Evolutionary conservation across 1,140 invertebrate species (phyloP).

Genomic region (Drosophila rufa): DNA sequence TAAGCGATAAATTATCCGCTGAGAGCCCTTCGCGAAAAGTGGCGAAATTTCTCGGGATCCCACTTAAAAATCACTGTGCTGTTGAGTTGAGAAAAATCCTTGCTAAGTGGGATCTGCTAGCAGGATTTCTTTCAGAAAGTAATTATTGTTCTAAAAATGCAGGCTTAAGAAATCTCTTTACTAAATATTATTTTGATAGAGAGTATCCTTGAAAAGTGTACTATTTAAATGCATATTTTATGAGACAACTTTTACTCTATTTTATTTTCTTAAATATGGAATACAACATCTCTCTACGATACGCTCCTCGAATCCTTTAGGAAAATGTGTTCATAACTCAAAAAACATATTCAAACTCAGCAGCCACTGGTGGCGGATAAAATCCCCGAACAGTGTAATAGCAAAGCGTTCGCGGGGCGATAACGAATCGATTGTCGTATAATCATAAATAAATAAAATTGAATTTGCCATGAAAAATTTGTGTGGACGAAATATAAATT

Average conservation of each 20-base stretch:
- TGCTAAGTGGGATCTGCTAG: not conserved
- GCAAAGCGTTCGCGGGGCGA: slow-evolving; percentile 3
- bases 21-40: slow-evolving; percentile 45
- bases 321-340: not conserved
- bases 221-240: no score
- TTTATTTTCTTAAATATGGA: no score
- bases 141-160: no score
- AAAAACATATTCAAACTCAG: not conserved
- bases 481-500: slow-evolving; percentile 72
- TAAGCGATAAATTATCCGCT: slow-evolving; percentile 69
- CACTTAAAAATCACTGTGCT: slow-evolving; percentile 41
- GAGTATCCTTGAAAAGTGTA: no score
- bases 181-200: no score
- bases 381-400: slow-evolving; percentile 1
- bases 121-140: no score
- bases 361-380: not conserved
- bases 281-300: no score
- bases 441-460: slow-evolving; percentile 83
- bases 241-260: no score
- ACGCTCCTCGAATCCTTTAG: no score
- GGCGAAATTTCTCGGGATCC: slow-evolving; percentile 40
- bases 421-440: slow-evolving; percentile 74
- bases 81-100: not conserved
- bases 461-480: slow-evolving; percentile 74
- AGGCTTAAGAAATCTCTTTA: no score